phyloP scores from a whole-genome alignment of 2,797 vertebrate species.

The Nothura maculosa region DNA sequence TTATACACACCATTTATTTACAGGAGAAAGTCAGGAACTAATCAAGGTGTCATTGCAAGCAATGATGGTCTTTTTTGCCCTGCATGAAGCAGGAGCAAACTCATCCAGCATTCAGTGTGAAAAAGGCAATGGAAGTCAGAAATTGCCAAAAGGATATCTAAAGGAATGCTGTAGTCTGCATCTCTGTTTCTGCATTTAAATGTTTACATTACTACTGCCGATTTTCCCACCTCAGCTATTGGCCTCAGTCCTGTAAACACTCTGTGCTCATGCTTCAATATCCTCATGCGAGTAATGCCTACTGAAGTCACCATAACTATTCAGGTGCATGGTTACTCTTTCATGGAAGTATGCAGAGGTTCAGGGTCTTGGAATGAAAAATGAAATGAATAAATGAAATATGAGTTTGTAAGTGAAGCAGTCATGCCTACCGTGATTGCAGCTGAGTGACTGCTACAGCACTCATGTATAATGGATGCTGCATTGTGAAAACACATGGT shows the following conservation, averaged over 20 bases:
- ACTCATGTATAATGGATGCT: slow-evolving; percentile 64
- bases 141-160: background rate
- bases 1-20: background rate
- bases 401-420: slow-evolving; percentile 37
- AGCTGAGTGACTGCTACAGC: slow-evolving; percentile 2
- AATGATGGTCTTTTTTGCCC: background rate
- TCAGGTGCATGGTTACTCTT: slow-evolving; percentile 8
- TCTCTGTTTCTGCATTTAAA: slow-evolving; percentile 17
- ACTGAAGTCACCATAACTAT: background rate
- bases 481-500: slow-evolving; percentile 13
- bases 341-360: background rate
- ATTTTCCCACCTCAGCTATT: background rate
- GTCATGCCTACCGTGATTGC: slow-evolving; percentile 29
- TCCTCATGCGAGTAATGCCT: background rate
- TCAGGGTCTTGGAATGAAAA: slow-evolving; percentile 30
- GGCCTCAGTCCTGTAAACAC: background rate
- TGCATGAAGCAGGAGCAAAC: background rate
- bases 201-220: background rate
- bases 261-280: background rate
- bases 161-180: slow-evolving; percentile 4
- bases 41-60: background rate
- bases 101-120: background rate
- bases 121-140: background rate
- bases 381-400: slow-evolving; percentile 36
- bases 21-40: background rate